Evolutionary conservation across 2,888 invertebrate species (phyloP).

Genomic region (Yponomeuta sedellus): DNA sequence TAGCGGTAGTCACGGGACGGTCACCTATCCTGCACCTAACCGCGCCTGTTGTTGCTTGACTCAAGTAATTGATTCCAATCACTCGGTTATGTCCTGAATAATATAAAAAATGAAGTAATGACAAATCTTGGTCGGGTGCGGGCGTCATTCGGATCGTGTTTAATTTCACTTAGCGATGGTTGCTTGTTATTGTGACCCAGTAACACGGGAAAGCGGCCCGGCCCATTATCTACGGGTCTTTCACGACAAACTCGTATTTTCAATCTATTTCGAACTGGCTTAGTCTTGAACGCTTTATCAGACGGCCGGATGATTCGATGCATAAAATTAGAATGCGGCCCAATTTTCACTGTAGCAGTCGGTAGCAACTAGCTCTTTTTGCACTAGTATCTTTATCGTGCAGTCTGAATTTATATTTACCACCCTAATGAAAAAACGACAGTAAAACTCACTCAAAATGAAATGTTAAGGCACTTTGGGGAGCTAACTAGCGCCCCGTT

Average conservation of each 20-base stretch:
- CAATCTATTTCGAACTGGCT: constrained; percentile 14
- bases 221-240: constrained; percentile 46
- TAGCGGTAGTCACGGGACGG: no score
- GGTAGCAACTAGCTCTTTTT: neutral
- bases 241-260: constrained; percentile 15
- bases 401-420: no score
- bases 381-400: neutral
- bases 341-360: neutral
- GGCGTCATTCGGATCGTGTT: constrained; percentile 23
- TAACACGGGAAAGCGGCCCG: constrained; percentile 46
- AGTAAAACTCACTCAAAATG: no score
- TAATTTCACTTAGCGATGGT: constrained; percentile 44
- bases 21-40: no score
- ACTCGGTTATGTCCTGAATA: no score
- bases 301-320: neutral
- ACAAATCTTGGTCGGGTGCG: neutral
- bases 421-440: no score
- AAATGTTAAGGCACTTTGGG: no score
- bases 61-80: no score
- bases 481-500: no score
- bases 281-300: neutral
- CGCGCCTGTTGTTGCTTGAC: no score
- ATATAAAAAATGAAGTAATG: no score
- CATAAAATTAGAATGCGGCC: neutral
- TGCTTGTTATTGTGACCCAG: constrained; percentile 54